Evolutionary conservation across 1,140 invertebrate species (phyloP), one percentile per base, ranked within the genome.

Genomic region (Drosophila busckii): DNA sequence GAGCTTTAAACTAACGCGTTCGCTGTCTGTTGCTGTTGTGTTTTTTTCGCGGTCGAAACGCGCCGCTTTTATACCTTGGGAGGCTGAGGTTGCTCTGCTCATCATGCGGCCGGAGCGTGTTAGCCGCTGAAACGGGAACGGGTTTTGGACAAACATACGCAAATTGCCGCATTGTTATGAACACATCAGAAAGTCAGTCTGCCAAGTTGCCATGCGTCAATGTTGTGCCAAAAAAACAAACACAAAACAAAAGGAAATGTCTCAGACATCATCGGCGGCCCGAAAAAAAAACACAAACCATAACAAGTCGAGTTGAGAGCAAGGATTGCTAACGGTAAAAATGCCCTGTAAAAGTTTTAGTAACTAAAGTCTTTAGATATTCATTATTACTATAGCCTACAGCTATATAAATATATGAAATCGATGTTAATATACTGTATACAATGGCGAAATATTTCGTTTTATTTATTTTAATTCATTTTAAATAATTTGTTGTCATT

Each of bases 101-200:
- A 54, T 54, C 53, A 62, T 62, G 59, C 37, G 38, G 15, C 31
- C 35, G 7, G 17, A 20, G 38, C 59, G 59, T 62, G 59, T 54
- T 61, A 45, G 56, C 23, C 25, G 15, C 25, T 23, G 19, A 25
- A 17, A n/a, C n/a, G 20, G 20, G 42, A 54, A 60, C 56, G 31
- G 19, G 52, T 62, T 62, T 20, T 19, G 34, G 31, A 13, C 9
- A 55, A 52, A 59, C 48, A 15, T 42, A 62, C 44, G 52, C 59
- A 69, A 75, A 75, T 73, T 1, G 3, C 13, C 12, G 17, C 8
- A 38, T 49, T 42, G 37, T 62, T 56, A 38, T 56, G 53, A 49
- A 61, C 46, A 61, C 52, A 61, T 12, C 20, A 29, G 20, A 49
- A 48, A 55, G 12, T n/a, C 13, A 3, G 3, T 6, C 15, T 6